phyloP scores from a whole-genome alignment of 1,140 invertebrate species.

The Habropoda laboriosa region DNA sequence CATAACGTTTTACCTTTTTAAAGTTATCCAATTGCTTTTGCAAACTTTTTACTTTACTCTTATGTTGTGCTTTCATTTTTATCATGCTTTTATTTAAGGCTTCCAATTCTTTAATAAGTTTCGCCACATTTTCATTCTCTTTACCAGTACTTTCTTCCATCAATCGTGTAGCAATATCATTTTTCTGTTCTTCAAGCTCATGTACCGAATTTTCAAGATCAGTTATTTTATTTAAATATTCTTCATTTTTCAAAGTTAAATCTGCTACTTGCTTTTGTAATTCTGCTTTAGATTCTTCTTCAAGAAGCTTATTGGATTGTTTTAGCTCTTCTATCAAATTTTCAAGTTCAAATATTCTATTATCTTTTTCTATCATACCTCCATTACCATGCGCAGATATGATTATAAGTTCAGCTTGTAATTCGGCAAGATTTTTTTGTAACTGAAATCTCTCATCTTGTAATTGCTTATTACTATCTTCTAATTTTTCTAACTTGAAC shows the following conservation, averaged over 20 bases:
- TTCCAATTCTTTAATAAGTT: conserved; percentile 87
- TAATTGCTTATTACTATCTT: conserved; percentile 69
- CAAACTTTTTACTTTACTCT: conserved; percentile 90
- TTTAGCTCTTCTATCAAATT: conserved; percentile 74
- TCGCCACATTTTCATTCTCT: conserved; percentile 81
- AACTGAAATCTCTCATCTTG: conserved; percentile 76
- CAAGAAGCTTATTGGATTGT: conserved; percentile 69
- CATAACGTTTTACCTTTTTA: conserved; percentile 83
- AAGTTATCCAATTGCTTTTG: conserved; percentile 91
- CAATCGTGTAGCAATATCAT: conserved; percentile 61
- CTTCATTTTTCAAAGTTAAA: conserved; percentile 70
- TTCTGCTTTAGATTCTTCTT: conserved; percentile 72
- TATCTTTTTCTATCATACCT: conserved; percentile 73
- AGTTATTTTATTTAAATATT: conserved; percentile 67
- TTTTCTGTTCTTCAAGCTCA: conserved; percentile 72
- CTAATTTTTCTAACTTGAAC: conserved; percentile 71
- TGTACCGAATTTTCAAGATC: conserved; percentile 72
- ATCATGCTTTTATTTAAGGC: conserved; percentile 91
- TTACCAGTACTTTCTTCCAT: conserved; percentile 65
- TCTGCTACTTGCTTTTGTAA: conserved; percentile 69
- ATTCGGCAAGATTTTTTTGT: conserved; percentile 73
- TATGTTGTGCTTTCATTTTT: conserved; percentile 91
- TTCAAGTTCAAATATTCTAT: conserved; percentile 78
- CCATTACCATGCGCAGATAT: conserved; percentile 58
- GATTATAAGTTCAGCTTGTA: conserved; percentile 73